Conservation (phyloP, 2,888 invertebrate species). For the Erebia ligea region DNA sequence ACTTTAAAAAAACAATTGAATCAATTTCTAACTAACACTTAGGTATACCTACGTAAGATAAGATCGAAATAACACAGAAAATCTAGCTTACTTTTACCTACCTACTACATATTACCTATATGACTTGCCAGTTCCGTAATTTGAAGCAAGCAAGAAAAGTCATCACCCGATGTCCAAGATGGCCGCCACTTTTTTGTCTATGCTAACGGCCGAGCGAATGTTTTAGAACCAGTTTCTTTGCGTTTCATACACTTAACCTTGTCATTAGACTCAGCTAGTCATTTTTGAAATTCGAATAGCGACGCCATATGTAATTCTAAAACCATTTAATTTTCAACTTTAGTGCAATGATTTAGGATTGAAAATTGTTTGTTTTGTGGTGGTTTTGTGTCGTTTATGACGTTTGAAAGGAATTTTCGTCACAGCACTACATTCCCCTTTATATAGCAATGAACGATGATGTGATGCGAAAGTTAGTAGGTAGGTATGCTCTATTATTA, state of each 20-base stretch:
- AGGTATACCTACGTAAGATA: conserved; percentile 16
- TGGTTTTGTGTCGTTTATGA: conserved; percentile 35
- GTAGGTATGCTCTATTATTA: conserved; percentile 11
- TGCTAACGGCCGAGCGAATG: conserved; percentile 51
- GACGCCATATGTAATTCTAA: conserved; percentile 36
- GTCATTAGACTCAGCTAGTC: conserved; percentile 54
- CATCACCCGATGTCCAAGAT: conserved; percentile 50
- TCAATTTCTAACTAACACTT: conserved; percentile 9
- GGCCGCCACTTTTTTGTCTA: conserved; percentile 54
- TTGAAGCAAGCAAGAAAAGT: conserved; percentile 44
- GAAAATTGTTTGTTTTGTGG: conserved; percentile 16
- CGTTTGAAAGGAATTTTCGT: conserved; percentile 46
- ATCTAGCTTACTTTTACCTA: conserved; percentile 3
- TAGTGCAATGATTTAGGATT: conserved; percentile 18
- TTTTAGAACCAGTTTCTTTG: conserved; percentile 55
- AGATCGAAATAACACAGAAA: conserved; percentile 27
- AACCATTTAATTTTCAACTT: conserved; percentile 10
- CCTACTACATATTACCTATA: conserved; percentile 1
- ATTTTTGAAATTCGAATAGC: conserved; percentile 47
- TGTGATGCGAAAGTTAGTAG: conserved; percentile 45
- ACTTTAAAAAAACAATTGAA: background rate
- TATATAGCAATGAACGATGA: conserved; percentile 47
- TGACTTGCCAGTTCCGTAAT: conserved; percentile 33
- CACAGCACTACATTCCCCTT: conserved; percentile 47
- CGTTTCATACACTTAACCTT: conserved; percentile 56